phyloP scores from a whole-genome alignment of 2,888 invertebrate species.

The Rhopalosiphum nymphaeae region DNA sequence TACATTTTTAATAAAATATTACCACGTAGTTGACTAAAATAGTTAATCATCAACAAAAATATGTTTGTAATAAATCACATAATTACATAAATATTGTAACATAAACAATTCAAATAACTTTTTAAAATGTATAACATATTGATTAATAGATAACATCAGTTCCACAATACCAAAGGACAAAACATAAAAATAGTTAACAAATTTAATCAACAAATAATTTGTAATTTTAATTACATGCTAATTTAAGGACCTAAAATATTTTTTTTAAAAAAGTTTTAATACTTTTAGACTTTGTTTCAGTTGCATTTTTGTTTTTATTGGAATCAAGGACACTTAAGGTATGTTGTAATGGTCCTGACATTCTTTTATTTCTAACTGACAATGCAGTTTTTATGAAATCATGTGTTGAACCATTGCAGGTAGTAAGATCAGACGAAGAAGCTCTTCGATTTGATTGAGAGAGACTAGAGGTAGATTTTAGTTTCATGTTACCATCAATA shows the following conservation, averaged over 20 bases:
- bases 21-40: background rate
- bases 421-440: constrained; percentile 69
- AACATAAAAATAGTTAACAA: constrained; percentile 60
- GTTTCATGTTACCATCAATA: constrained; percentile 71
- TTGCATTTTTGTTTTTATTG: constrained; percentile 32
- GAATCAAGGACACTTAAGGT: background rate
- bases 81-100: background rate
- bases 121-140: constrained; percentile 8
- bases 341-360: constrained; percentile 67
- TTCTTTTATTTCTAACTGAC: constrained; percentile 70
- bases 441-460: constrained; percentile 67
- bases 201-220: background rate
- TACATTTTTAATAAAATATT: background rate
- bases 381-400: constrained; percentile 72
- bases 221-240: constrained; percentile 9
- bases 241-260: constrained; percentile 33
- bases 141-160: constrained; percentile 49
- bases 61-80: background rate
- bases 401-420: background rate
- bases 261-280: constrained; percentile 58
- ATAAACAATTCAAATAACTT: background rate
- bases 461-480: constrained; percentile 71
- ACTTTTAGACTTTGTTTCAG: constrained; percentile 49
- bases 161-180: constrained; percentile 42
- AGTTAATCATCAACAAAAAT: background rate